Evolutionary conservation across 2,113 vertebrate genomes (phyloP), one percentile per base, ranked within the genome.

Genomic region (Phylloscopus trochiloides): DNA sequence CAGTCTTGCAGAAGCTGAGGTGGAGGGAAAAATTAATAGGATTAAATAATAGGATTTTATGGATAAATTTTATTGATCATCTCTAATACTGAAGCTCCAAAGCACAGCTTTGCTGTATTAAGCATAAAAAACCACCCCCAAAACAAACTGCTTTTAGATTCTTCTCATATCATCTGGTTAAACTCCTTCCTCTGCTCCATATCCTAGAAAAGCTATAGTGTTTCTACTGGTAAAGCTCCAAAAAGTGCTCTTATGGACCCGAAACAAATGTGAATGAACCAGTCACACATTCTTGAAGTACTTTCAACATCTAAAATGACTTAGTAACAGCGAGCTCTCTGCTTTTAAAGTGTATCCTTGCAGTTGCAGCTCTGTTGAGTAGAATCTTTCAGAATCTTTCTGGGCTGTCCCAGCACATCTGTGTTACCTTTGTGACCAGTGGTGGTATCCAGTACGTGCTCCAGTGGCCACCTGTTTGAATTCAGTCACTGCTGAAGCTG

Each of bases 401-500:
- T 1, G 3, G 43, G 40, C 34, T 63, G 48, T 43, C 26, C 74
- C 18, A 32, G 77, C 50, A 6, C 1, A 0, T 48, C 75, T 40
- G 58, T 57, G 77, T 45, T 17, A 17, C 45, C 22, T 11, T 10
- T n/a, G 43, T n/a, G 52, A 15, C 29, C 7, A 15, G 16, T 1
- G 0, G 4, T 50, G 77, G 17, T 62, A 12, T 26, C 20, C 4
- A 4, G 1, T 9, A 16, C 12, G 0, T 6, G 36, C 10, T 76
- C 31, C 32, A 17, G 36, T 4, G 10, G 45, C 75, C 42, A 0
- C 0, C 0, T 20, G 12, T 55, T 15, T 42, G 16, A 48, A 34
- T 58, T 50, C 48, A 63, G 57, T 32, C 45, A 7, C 62, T 8
- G 4, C 71, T 65, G 71, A 40, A 52, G 58, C 50, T 4, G 2